phyloP scores from a whole-genome alignment of 2,113 vertebrate genomes.

The Oxyruncus cristatus region DNA sequence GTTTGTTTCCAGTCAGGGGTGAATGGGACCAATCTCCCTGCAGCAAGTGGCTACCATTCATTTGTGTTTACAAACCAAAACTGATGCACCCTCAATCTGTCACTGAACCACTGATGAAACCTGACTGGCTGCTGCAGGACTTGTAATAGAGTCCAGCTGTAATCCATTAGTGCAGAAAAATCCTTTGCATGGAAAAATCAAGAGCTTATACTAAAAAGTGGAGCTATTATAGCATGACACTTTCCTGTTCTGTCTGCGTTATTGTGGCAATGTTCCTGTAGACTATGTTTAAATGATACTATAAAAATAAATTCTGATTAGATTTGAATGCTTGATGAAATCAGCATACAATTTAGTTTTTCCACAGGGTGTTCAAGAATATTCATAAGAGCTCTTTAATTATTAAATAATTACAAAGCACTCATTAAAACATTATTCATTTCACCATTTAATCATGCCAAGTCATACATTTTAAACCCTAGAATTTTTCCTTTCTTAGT shows the following conservation, averaged over 20 bases:
- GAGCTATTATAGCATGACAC: background rate
- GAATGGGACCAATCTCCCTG: background rate
- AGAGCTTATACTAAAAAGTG: background rate
- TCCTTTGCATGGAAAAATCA: background rate
- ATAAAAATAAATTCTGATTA: conserved; percentile 51
- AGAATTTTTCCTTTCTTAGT: conserved; percentile 15
- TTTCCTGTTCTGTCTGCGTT: background rate
- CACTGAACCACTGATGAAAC: background rate
- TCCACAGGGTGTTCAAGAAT: conserved; percentile 50
- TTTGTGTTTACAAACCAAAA: background rate
- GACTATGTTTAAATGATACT: background rate
- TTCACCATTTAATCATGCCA: conserved; percentile 39
- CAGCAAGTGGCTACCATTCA: background rate
- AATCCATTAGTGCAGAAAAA: background rate
- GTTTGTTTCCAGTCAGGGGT: background rate
- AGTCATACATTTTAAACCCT: conserved; percentile 33
- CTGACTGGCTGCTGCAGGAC: background rate
- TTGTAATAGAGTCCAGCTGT: background rate
- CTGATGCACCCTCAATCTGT: background rate
- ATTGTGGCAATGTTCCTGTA: background rate
- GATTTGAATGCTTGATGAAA: conserved; percentile 60
- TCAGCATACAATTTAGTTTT: conserved; percentile 51
- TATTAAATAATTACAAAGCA: conserved; percentile 70
- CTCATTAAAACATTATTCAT: conserved; percentile 60
- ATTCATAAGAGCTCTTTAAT: conserved; percentile 52